phyloP scores from a whole-genome alignment of 2,797 vertebrate genomes.

The Etheostoma perlongum region DNA sequence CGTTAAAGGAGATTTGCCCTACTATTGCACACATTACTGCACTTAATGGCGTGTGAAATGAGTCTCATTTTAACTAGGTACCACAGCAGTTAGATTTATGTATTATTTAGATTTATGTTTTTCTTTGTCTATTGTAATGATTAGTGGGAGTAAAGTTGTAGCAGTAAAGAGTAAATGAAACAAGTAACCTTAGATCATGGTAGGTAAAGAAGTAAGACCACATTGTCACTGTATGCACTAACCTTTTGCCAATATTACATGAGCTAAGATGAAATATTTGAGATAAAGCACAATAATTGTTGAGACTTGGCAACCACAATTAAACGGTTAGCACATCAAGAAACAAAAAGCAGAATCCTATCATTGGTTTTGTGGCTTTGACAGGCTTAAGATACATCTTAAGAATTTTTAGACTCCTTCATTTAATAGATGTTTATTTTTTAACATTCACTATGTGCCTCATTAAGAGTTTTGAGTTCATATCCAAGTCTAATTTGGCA shows the following conservation, averaged over 20 bases:
- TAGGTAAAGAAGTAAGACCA: slow-evolving; percentile 15
- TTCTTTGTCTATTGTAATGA: slow-evolving; percentile 7
- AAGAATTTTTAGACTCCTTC: not conserved
- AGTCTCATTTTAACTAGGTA: slow-evolving; percentile 6
- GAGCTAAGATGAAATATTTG: not conserved
- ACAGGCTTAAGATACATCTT: not conserved
- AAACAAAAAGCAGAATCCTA: slow-evolving; percentile 5
- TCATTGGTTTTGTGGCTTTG: slow-evolving; percentile 12
- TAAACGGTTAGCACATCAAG: not conserved
- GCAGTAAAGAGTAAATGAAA: slow-evolving; percentile 10
- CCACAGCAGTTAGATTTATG: slow-evolving; percentile 10
- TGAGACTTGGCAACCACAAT: slow-evolving; percentile 5
- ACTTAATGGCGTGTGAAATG: slow-evolving; percentile 32
- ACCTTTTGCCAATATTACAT: not conserved
- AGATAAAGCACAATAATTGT: slow-evolving; percentile 9
- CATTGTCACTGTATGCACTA: not conserved
- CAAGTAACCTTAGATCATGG: slow-evolving; percentile 30
- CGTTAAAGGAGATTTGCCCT: slow-evolving; percentile 19
- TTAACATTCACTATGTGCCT: slow-evolving; percentile 8
- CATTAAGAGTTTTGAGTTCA: too few relatives aligned
- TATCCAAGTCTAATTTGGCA: slow-evolving; percentile 1
- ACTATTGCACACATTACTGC: slow-evolving; percentile 14
- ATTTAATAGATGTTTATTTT: slow-evolving; percentile 12
- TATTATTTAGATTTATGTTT: not conserved
- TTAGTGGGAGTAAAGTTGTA: not conserved